Evolutionary conservation across 2,888 invertebrate genomes (phyloP).

Genomic region (Euplexia lucipara): DNA sequence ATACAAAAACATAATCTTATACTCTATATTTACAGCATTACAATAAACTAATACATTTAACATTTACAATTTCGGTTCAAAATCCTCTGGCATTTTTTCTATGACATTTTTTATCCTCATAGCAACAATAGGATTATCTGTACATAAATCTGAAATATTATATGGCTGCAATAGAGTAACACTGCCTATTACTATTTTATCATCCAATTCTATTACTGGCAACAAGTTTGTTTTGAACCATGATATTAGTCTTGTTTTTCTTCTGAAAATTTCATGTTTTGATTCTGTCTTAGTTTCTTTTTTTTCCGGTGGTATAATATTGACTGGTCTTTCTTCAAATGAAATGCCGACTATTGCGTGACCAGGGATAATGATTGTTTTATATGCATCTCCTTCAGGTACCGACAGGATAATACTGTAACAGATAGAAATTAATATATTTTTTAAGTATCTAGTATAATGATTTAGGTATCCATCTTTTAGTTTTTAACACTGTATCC

Average conservation of each 20-base stretch:
- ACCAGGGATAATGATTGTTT: conserved; percentile 80
- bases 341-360: conserved; percentile 76
- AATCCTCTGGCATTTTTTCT: conserved; percentile 80
- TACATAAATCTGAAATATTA: conserved; percentile 76
- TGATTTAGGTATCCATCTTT: too few species aligned
- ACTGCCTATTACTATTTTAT: conserved; percentile 80
- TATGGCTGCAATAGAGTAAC: conserved; percentile 81
- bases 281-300: conserved; percentile 52
- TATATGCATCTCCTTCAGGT: conserved; percentile 69
- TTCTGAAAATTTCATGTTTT: conserved; percentile 64
- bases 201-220: conserved; percentile 76
- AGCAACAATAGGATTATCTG: conserved; percentile 81
- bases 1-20: conserved; percentile 25
- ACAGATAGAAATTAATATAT: conserved; percentile 49
- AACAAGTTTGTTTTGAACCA: conserved; percentile 83
- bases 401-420: conserved; percentile 81
- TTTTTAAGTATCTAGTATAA: too few species aligned
- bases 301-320: conserved; percentile 65
- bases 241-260: conserved; percentile 74
- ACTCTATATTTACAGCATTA: conserved; percentile 8
- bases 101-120: conserved; percentile 80
- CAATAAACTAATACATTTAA: conserved; percentile 6
- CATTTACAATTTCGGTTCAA: conserved; percentile 48
- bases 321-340: conserved; percentile 57
- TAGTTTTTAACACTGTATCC: too few species aligned